Conservation (phyloP, 2,113 vertebrate genomes). For the Trematocara nigrifrons region DNA sequence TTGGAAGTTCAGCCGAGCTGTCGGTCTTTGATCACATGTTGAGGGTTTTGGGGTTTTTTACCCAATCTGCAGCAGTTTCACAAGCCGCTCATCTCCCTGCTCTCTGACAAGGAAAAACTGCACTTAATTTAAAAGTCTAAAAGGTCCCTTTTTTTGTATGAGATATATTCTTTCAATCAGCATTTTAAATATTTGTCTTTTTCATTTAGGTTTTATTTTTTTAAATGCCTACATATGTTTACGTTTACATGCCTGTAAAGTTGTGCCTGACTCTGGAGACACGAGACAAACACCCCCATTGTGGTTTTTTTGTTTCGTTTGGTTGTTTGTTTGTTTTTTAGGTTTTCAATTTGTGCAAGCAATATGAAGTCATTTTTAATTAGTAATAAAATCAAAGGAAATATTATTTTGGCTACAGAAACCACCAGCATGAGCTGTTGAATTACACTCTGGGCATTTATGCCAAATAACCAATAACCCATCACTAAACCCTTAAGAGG, state of each 20-base stretch:
- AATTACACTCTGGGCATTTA: not conserved
- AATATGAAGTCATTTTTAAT: slow-evolving; percentile 1
- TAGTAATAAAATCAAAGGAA: not conserved
- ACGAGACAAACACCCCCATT: slow-evolving; percentile 3
- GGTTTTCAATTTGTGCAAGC: not conserved
- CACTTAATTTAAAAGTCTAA: slow-evolving; percentile 44
- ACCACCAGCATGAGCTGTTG: not conserved
- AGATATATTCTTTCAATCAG: slow-evolving; percentile 53
- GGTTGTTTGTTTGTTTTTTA: not conserved
- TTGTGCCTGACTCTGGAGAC: slow-evolving; percentile 70
- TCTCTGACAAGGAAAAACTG: slow-evolving; percentile 47
- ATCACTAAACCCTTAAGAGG: not conserved
- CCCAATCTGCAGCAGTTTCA: slow-evolving; percentile 44
- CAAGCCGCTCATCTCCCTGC: slow-evolving; percentile 25
- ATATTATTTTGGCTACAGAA: not conserved
- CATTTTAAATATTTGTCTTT: slow-evolving; percentile 33
- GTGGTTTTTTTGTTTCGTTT: not conserved
- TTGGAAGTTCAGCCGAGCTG: slow-evolving; percentile 19
- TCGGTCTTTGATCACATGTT: slow-evolving; percentile 47
- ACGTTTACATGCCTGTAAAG: slow-evolving; percentile 59
- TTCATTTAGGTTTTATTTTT: slow-evolving; percentile 29
- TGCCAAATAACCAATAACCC: not conserved
- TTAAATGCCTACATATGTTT: slow-evolving; percentile 48
- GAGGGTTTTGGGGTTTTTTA: slow-evolving; percentile 4
- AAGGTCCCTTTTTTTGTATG: slow-evolving; percentile 32